phyloP scores from a whole-genome alignment of 2,113 vertebrate genomes.

The Cololabis saira region DNA sequence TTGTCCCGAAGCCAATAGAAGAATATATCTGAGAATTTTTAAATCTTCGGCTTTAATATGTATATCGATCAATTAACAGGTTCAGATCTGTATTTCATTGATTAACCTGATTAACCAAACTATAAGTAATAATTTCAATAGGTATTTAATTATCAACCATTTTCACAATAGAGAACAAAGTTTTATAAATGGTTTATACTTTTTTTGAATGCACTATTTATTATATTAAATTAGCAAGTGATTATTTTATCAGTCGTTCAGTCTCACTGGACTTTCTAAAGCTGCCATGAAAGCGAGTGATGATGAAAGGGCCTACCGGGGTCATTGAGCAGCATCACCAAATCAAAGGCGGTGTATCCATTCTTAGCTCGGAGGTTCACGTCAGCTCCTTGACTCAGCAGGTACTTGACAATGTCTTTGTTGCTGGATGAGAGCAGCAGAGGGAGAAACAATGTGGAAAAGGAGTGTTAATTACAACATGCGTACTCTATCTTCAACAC shows the following conservation, averaged over 20 bases:
- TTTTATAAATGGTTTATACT: background rate
- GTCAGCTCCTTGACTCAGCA: conserved; percentile 92
- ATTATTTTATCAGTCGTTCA: background rate
- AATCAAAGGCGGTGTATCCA: conserved; percentile 96
- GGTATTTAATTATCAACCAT: background rate
- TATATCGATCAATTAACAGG: too few species aligned
- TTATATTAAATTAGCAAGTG: background rate
- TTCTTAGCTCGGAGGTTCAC: conserved; percentile 95
- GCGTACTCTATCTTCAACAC: too few species aligned
- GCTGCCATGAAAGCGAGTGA: too few species aligned
- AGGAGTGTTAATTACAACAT: too few species aligned
- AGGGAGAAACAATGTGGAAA: background rate
- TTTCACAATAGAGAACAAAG: too few species aligned
- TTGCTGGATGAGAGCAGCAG: conserved; percentile 78
- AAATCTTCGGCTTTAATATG: too few species aligned
- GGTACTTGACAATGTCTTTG: conserved; percentile 94
- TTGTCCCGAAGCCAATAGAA: too few species aligned
- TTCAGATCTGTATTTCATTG: too few species aligned
- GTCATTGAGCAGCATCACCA: conserved; percentile 96
- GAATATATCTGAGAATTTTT: too few species aligned
- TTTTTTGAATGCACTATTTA: background rate
- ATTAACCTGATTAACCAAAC: too few species aligned
- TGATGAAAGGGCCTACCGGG: conserved; percentile 82
- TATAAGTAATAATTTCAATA: background rate
- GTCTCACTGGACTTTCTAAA: background rate